Conservation (phyloP, 1,140 invertebrate genomes). For the Varroa destructor region DNA sequence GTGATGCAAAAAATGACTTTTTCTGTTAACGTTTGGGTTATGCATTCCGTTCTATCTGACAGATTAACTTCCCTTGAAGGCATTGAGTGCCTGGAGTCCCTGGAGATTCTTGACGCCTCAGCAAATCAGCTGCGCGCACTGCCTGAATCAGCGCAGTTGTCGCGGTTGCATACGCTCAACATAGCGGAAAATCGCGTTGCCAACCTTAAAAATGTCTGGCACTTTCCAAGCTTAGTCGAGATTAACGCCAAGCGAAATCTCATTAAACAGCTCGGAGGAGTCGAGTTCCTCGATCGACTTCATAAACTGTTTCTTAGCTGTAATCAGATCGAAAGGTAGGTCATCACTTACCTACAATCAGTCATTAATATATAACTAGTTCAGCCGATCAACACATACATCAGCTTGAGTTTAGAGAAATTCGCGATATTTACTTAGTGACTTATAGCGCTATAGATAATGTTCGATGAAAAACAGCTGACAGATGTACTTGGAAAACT, state of each 20-base stretch:
- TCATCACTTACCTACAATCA: background rate
- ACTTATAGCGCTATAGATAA: too few species aligned
- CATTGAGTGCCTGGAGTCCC: conserved; percentile 25
- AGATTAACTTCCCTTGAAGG: conserved; percentile 21
- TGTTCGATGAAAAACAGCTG: too few species aligned
- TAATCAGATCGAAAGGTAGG: conserved; percentile 17
- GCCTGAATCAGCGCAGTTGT: conserved; percentile 15
- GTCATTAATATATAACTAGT: too few species aligned
- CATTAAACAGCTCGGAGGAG: conserved; percentile 23
- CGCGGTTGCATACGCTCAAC: conserved; percentile 20
- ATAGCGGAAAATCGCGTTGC: conserved; percentile 22
- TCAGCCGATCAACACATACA: too few species aligned
- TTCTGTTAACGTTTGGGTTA: too few species aligned
- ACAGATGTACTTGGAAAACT: too few species aligned
- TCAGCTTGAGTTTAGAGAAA: too few species aligned
- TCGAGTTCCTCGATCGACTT: conserved; percentile 27
- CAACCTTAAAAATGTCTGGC: conserved; percentile 22
- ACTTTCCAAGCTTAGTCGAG: conserved; percentile 20
- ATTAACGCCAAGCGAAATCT: conserved; percentile 26
- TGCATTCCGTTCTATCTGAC: background rate
- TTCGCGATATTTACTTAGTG: too few species aligned
- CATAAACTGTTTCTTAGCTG: conserved; percentile 26
- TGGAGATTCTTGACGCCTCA: conserved; percentile 17
- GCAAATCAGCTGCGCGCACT: conserved; percentile 9
- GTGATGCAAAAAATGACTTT: too few species aligned